Percentiles rank a stretch among this genome's conserved stretches.
These are phyloP conservation scores for Pygoscelis adeliae DNA, from an alignment of 2,113 vertebrate species.

Conservation along the genomic window DNA sequence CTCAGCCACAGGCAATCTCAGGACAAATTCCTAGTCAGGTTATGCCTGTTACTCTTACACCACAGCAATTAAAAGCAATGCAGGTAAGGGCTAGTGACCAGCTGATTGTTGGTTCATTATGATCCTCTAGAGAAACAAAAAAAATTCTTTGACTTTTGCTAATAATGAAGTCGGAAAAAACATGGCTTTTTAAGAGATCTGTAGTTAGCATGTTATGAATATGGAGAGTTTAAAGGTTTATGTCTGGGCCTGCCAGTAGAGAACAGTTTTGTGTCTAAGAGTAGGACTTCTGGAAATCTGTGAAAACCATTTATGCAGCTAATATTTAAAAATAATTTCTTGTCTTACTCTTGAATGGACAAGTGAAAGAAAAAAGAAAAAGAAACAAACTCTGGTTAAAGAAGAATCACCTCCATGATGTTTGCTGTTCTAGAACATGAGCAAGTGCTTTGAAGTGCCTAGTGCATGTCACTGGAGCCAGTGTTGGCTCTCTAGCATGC, in stretches of 20 bases:
- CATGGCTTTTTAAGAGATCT: not conserved
- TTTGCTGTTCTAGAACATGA: not conserved
- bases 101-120: not conserved
- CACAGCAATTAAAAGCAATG: constrained; percentile 77
- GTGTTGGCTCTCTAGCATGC: not conserved
- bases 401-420: not conserved
- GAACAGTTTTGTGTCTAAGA: not conserved
- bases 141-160: not conserved
- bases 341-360: not conserved
- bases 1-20: constrained; percentile 74
- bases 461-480: not conserved
- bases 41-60: constrained; percentile 70
- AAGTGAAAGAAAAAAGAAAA: not conserved
- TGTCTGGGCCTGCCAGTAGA: not conserved
- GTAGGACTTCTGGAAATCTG: not conserved
- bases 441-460: not conserved
- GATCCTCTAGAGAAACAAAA: not conserved
- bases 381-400: not conserved
- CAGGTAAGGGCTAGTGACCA: not conserved
- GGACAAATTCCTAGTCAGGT: constrained; percentile 76
- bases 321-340: not conserved
- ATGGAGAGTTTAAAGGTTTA: not conserved
- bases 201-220: not conserved
- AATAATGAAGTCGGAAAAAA: not conserved
- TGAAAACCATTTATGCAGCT: not conserved